Percentiles rank a stretch among this genome's conserved stretches.
Evolutionary conservation across 2,113 vertebrate genomes (phyloP).

Genomic region (Felis chaus): DNA sequence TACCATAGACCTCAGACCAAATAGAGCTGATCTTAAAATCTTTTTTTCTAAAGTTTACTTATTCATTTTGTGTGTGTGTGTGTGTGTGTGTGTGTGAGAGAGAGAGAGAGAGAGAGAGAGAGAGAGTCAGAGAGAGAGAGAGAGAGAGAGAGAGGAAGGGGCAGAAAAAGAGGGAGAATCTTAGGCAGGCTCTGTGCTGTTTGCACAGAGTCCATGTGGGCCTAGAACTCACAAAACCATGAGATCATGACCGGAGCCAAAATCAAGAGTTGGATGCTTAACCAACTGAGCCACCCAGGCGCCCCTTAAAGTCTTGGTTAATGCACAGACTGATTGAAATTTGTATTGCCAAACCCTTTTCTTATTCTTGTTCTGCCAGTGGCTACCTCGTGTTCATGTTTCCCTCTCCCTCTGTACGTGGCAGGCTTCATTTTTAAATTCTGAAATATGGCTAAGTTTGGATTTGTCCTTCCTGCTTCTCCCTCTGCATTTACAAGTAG

Average conservation of each 20-base stretch:
- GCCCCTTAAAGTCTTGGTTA: background rate
- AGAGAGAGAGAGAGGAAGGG: no score
- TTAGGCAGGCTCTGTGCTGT: no score
- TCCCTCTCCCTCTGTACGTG: background rate
- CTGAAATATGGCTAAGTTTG: constrained; percentile 3
- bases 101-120: no score
- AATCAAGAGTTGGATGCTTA: no score
- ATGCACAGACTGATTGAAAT: background rate
- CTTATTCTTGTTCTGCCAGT: background rate
- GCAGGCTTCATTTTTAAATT: background rate
- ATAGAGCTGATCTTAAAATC: background rate
- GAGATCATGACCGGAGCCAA: no score
- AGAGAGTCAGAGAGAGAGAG: no score
- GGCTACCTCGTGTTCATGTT: background rate
- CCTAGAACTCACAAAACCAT: no score
- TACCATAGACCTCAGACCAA: background rate
- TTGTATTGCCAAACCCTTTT: background rate
- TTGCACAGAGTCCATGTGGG: no score
- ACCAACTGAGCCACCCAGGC: no score
- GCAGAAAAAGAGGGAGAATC: no score
- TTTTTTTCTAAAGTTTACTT: background rate
- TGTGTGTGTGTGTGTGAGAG: no score
- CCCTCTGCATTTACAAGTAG: background rate
- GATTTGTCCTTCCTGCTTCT: background rate
- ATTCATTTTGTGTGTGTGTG: no score